These are phyloP conservation scores for Tapirus terrestris DNA, from an alignment of 2,113 vertebrate genomes.

Conservation along the genomic window DNA sequence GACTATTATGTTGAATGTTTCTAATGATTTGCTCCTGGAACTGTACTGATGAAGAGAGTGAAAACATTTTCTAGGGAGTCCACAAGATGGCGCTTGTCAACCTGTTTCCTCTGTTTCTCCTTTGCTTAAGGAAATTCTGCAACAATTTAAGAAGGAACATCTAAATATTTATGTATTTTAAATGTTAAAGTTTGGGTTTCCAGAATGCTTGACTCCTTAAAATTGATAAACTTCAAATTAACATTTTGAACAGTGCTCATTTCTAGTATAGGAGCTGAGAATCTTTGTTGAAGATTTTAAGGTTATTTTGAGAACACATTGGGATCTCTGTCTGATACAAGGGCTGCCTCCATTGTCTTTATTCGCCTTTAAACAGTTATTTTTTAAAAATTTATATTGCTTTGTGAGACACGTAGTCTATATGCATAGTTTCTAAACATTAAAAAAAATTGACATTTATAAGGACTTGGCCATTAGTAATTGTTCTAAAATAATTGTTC, in stretches of 20 bases:
- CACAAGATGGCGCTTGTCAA: constrained; percentile 88
- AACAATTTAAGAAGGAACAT: constrained; percentile 30
- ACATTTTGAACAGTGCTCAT: constrained; percentile 47
- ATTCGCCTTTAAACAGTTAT: neutral
- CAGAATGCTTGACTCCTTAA: constrained; percentile 29
- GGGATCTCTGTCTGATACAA: neutral
- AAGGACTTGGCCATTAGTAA: constrained; percentile 21
- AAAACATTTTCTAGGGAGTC: constrained; percentile 69
- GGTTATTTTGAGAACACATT: constrained; percentile 35
- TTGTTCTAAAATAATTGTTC: constrained; percentile 18
- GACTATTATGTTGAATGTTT: constrained; percentile 11
- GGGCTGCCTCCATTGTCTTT: neutral
- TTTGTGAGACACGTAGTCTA: neutral
- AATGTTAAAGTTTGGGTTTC: constrained; percentile 29
- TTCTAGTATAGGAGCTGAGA: neutral
- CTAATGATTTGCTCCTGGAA: constrained; percentile 10
- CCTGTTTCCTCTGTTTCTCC: constrained; percentile 76
- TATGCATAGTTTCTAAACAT: neutral
- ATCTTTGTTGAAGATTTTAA: constrained; percentile 9
- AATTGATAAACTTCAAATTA: constrained; percentile 46
- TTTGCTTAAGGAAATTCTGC: neutral
- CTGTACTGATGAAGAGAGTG: neutral
- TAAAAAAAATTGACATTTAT: constrained; percentile 28
- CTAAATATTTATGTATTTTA: constrained; percentile 39
- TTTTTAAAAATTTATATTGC: neutral